Base-by-base conservation (phyloP, 2,797 vertebrate genomes). In the Poecilia wingei region DNA sequence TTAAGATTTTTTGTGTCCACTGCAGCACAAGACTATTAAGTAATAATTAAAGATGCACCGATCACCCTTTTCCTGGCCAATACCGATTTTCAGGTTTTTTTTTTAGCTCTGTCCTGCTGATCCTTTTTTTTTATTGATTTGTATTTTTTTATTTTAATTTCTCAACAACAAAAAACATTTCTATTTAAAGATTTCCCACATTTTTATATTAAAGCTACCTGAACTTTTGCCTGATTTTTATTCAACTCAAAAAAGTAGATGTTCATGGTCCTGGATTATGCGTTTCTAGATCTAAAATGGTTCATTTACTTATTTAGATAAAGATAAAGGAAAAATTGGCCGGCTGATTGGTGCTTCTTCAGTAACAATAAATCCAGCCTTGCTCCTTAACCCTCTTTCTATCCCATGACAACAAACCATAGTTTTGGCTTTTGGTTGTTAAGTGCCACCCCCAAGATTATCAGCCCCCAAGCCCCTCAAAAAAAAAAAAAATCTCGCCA, bases 121-220 rank as follows among this genome's bases (percentile, higher is more conserved):
- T 43, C 22, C 20, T 22, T 20, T 10, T 66, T 22, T 61, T 33
- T 18, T 20, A 16, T 20, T 8, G 20, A 36, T 41, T 68, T 39
- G 18, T 18, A 39, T 28, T 28, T 47, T 28, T 47, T 33, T 13
- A n/a, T 57, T 57, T 57, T 57, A 57, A 14, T 28, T 31, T 53
- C 22, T 25, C 22, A 33, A 31, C 14, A 61, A 33, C 18, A 39
- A 33, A 6, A 12, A 9, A 41, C 4, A 31, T 31, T 31, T 31
- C 31, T 31, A 20, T 64, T 0, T 9, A 39, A 66, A 66, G 64
- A 22, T 66, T 22, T 36, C 13, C 28, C 33, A 41, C 36, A 33
- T 61, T 33, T 20, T 51, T 57, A 72, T 13, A 41, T 77, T 79
- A 7, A 77, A 55, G 59, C 66, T 69, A 59, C 57, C 4, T 14